A percentile compares a stretch with the other conserved stretches of the same genome.
Conservation (phyloP, 1,140 invertebrate species). For the Mesaphorura yosii region DNA sequence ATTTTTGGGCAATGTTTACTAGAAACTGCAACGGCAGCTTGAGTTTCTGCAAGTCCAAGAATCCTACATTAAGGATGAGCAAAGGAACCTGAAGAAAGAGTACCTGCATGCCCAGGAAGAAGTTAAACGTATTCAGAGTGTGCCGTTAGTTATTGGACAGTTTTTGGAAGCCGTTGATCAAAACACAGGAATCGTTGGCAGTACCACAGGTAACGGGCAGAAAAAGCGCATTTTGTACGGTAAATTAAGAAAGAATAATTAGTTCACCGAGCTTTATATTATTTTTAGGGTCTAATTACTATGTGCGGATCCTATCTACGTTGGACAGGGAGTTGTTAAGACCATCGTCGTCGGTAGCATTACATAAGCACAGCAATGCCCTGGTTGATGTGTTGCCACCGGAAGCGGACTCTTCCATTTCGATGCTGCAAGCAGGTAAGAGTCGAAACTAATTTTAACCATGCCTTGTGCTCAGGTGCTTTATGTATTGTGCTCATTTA, state of each 20-base stretch:
- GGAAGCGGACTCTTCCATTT: conserved; percentile 94
- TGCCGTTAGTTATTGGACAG: conserved; percentile 93
- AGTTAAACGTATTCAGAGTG: conserved; percentile 94
- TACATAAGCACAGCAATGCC: conserved; percentile 97
- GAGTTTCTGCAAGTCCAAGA: conserved; percentile 96
- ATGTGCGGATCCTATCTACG: conserved; percentile 89
- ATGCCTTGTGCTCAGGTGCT: too few species aligned
- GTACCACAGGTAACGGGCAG: conserved; percentile 52
- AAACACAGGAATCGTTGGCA: conserved; percentile 87
- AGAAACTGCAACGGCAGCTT: conserved; percentile 91
- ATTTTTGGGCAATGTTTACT: conserved; percentile 4
- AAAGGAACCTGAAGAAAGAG: conserved; percentile 93
- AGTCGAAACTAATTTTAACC: too few species aligned
- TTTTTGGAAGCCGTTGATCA: conserved; percentile 97
- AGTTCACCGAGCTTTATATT: background rate
- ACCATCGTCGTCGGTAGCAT: conserved; percentile 86
- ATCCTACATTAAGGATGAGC: conserved; percentile 97
- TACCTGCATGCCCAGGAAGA: conserved; percentile 95
- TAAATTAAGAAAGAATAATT: background rate
- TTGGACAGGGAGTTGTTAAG: conserved; percentile 92
- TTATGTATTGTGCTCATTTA: conserved; percentile 30
- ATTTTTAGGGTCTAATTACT: conserved; percentile 78
- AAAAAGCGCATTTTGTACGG: too few species aligned
- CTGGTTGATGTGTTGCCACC: conserved; percentile 93
- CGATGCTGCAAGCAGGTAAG: conserved; percentile 81